These are phyloP conservation scores for Chrysaora quinquecirrha DNA, from an alignment of 30 jellyfish, hydroid and myxozoan species.

Conservation along the genomic window DNA sequence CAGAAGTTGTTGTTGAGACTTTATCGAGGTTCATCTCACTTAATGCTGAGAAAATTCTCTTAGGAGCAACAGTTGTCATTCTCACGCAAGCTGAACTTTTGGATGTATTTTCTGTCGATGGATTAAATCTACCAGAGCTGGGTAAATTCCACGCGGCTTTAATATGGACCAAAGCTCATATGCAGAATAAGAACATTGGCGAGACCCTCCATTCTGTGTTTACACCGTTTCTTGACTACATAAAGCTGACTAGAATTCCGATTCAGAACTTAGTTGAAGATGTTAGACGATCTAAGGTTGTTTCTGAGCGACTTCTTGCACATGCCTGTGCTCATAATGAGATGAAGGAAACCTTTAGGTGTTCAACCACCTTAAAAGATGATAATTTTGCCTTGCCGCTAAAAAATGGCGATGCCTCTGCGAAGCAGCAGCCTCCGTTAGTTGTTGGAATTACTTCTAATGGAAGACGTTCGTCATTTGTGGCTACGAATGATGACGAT, in stretches of 20 bases:
- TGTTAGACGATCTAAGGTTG: constrained; percentile 69
- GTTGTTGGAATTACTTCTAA: neutral
- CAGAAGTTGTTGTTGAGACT: constrained; percentile 8
- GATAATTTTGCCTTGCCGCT: neutral
- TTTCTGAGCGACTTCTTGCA: constrained; percentile 69
- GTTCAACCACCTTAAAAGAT: neutral
- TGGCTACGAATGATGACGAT: neutral
- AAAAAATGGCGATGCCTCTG: constrained; percentile 6
- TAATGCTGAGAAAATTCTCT: constrained; percentile 44
- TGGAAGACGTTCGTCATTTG: neutral
- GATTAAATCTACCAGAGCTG: constrained; percentile 29
- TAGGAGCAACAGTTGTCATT: constrained; percentile 37
- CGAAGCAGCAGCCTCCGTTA: neutral
- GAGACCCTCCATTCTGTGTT: constrained; percentile 34
- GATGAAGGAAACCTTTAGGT: constrained; percentile 34
- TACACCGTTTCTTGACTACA: constrained; percentile 55
- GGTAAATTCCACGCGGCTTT: constrained; percentile 59
- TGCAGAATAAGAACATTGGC: constrained; percentile 8
- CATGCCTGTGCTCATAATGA: constrained; percentile 78
- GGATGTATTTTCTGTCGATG: constrained; percentile 24
- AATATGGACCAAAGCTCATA: constrained; percentile 64
- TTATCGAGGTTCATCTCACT: constrained; percentile 12
- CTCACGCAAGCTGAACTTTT: constrained; percentile 46
- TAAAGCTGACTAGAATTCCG: constrained; percentile 56
- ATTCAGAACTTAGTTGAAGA: constrained; percentile 65